Evolutionary conservation across 2,888 invertebrate genomes (phyloP), one percentile per base, ranked within the genome.

Genomic region (Mythimna pallens): DNA sequence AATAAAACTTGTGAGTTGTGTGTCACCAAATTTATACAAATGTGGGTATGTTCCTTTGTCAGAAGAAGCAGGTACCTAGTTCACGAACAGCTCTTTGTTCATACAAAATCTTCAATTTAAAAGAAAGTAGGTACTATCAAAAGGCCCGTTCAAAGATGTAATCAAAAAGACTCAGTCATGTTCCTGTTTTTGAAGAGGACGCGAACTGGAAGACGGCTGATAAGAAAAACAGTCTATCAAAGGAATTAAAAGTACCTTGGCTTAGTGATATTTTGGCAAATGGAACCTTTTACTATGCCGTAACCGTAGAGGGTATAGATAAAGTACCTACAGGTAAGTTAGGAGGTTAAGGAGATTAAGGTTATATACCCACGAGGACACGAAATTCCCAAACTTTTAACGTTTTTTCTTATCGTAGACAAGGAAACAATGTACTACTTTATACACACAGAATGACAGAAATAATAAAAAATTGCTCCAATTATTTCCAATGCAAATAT

Each of bases 401-500:
- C 43, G 14, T 43, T 43, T 43, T 12, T 40, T 43, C 12, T 14
- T 8, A 36, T 36, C 36, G 36, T 9, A 36, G 43, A 43, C 12
- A 43, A 43, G 43, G 43, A 43, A 43, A 14, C 47, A 47, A 47
- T 47, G 14, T 7, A 17, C 47, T 17, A 43, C 8, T 9, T 12
- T 17, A 17, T 20, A 47, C 6, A 47, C 47, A 47, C 17, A 47
- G 17, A 47, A 47, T 2, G 47, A 20, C 34, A n/a, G 61, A 67
- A 63, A 78, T 68, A 66, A 34, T 66, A 25, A 83, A 70, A 65
- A 82, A 81, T 65, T 64, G 66, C 69, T 73, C 73, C 81, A 81
- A 83, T 85, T 85, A 87, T 87, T 83, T 85, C 80, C 76, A 81
- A 87, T 86, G 85, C 83, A 88, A 88, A 89, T 87, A 81, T 83